Conservation (phyloP, 2,113 vertebrate species). For the Talpa occidentalis region DNA sequence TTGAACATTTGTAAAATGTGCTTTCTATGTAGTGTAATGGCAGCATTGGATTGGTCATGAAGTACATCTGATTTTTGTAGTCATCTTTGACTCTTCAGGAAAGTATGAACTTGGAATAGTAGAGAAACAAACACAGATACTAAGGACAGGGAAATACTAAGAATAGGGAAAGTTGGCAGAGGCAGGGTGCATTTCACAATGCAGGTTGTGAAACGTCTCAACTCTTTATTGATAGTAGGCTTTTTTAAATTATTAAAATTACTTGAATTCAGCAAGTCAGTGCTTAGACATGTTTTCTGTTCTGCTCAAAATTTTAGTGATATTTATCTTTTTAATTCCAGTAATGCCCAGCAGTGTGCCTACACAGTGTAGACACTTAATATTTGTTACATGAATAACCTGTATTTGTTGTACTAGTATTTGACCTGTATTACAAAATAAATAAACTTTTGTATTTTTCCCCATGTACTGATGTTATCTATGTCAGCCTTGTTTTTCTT, state of each 20-base stretch:
- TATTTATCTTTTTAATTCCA: not conserved
- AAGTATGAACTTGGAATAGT: not conserved
- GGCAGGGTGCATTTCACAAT: not conserved
- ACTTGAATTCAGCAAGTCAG: not conserved
- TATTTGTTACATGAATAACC: not conserved
- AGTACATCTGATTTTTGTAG: not conserved
- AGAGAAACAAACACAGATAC: not conserved
- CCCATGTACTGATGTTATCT: not conserved
- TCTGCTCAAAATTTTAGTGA: not conserved
- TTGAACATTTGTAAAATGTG: not conserved
- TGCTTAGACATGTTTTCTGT: not conserved
- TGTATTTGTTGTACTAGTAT: not conserved
- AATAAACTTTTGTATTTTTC: not conserved
- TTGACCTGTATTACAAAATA: not conserved
- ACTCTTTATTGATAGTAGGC: not conserved
- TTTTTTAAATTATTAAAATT: constrained; percentile 5
- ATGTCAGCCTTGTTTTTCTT: constrained; percentile 7
- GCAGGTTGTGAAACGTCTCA: not conserved
- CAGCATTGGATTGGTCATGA: not conserved
- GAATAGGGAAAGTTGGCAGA: not conserved
- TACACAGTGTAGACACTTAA: not conserved
- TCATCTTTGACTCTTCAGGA: not conserved
- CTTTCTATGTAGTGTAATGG: not conserved
- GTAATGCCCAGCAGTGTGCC: not conserved
- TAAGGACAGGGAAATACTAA: not conserved